Conservation (phyloP, 2,113 vertebrate genomes). For the Anser brachyrhynchus region DNA sequence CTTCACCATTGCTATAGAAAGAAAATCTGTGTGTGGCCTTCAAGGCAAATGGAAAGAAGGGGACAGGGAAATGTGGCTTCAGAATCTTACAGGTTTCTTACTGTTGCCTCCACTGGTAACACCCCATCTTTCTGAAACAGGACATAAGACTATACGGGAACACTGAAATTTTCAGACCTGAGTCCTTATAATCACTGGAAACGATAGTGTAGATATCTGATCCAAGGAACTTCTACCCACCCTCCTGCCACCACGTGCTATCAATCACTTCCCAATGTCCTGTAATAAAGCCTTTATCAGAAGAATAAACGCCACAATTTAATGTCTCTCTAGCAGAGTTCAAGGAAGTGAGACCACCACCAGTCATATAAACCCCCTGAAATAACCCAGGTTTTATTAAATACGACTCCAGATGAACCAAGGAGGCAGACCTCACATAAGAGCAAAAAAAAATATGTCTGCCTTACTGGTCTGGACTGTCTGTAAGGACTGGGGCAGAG, state of each 20-base stretch:
- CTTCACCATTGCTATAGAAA: neutral
- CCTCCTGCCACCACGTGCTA: neutral
- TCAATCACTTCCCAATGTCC: neutral
- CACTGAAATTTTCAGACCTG: neutral
- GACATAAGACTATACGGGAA: neutral
- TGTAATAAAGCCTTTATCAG: neutral
- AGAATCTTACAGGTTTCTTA: neutral
- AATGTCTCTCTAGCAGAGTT: neutral
- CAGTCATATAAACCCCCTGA: neutral
- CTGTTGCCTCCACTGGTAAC: neutral
- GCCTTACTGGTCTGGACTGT: neutral
- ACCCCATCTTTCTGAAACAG: neutral
- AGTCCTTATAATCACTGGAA: neutral
- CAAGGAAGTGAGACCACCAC: neutral
- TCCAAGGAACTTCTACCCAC: neutral
- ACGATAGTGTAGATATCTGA: neutral
- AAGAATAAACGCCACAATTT: neutral
- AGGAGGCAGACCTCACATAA: neutral
- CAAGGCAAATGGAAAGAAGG: neutral
- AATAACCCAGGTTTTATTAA: neutral
- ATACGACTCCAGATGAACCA: neutral
- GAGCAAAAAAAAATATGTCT: neutral
- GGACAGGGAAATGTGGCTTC: neutral
- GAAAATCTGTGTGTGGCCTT: neutral
- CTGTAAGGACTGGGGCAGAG: fast-evolving